Conservation (phyloP, 1,140 invertebrate species). For the Dinoponera quadriceps region DNA sequence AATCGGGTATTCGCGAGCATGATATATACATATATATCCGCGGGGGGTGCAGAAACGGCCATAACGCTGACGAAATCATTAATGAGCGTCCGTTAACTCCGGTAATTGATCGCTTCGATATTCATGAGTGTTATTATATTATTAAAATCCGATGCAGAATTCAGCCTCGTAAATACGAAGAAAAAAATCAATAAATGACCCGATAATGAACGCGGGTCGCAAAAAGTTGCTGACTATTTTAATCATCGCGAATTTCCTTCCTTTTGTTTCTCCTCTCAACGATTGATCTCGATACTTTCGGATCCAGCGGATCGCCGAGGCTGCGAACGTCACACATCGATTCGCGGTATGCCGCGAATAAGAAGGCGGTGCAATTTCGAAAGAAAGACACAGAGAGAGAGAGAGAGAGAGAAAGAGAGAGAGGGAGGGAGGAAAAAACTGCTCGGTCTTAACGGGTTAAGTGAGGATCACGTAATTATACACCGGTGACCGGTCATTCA, state of each 20-base stretch:
- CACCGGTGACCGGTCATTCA: slow-evolving; percentile 19
- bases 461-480: slow-evolving; percentile 32
- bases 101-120: not conserved
- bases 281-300: not conserved
- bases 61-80: not conserved
- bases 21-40: too few relatives aligned
- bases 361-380: too few relatives aligned
- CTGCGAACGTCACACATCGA: too few relatives aligned
- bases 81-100: not conserved
- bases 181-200: too few relatives aligned
- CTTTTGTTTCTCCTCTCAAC: not conserved
- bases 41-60: not conserved
- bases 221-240: too few relatives aligned
- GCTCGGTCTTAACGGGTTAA: not conserved
- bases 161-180: too few relatives aligned
- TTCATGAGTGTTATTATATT: too few relatives aligned
- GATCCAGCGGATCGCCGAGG: not conserved
- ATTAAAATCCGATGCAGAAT: too few relatives aligned
- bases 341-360: too few relatives aligned
- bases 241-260: not conserved
- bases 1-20: not conserved
- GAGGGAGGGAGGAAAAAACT: not conserved
- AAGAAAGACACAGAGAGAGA: too few relatives aligned
- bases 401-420: too few relatives aligned
- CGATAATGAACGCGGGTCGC: too few relatives aligned